Conservation (phyloP, 2,113 vertebrate genomes). For the Python bivittatus region DNA sequence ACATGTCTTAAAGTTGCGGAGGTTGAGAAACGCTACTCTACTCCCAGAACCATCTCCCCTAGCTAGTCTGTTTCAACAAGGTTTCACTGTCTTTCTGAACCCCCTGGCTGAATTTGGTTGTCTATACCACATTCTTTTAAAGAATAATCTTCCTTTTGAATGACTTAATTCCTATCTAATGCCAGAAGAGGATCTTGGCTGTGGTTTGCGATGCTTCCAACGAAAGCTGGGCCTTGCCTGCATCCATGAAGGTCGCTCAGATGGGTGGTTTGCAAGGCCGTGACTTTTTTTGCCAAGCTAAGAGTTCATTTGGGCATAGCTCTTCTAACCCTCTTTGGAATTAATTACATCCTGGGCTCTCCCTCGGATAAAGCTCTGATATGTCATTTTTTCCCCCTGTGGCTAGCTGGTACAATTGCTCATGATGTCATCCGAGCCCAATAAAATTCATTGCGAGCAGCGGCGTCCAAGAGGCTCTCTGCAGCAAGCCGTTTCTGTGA, state of each 20-base stretch:
- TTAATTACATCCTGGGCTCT: not conserved
- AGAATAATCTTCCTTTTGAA: not conserved
- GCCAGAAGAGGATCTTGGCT: not conserved
- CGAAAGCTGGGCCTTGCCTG: not conserved
- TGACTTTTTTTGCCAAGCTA: not conserved
- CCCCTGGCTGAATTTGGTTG: not conserved
- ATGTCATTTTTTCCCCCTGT: not conserved
- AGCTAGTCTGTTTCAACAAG: too few relatives aligned
- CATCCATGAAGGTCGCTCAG: not conserved
- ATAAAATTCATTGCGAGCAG: not conserved
- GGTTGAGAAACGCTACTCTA: too few relatives aligned
- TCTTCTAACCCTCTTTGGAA: too few relatives aligned
- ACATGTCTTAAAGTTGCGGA: too few relatives aligned
- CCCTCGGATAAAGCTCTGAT: not conserved
- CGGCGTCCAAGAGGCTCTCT: not conserved
- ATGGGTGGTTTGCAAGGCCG: too few relatives aligned
- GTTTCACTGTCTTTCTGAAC: not conserved
- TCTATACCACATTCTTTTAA: not conserved
- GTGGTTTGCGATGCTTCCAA: not conserved
- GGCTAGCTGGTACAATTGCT: not conserved
- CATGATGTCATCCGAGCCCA: not conserved
- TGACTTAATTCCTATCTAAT: not conserved
- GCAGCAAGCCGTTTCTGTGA: not conserved
- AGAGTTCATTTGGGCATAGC: not conserved
- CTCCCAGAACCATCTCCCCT: too few relatives aligned